Conservation (phyloP, 1,140 invertebrate genomes). For the Leptinotarsa defecta region DNA sequence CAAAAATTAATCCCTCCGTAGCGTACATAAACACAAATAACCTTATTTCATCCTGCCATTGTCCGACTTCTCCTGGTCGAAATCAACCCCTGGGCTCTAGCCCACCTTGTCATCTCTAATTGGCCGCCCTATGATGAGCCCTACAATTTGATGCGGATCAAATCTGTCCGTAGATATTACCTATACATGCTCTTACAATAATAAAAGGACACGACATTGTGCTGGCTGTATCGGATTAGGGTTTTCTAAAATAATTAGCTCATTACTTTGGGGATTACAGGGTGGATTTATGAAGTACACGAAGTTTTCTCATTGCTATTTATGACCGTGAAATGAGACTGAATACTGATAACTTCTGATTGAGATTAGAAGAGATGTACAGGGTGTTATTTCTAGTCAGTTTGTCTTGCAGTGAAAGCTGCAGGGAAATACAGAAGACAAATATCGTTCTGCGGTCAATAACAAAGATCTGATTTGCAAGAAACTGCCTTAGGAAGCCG, state of each 20-base stretch:
- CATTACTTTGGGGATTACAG: background rate
- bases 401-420: too few species aligned
- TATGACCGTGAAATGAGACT: too few species aligned
- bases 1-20: too few species aligned
- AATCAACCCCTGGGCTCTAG: slow-evolving; percentile 18
- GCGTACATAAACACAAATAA: background rate
- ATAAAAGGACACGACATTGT: slow-evolving; percentile 28
- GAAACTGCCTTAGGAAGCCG: too few species aligned
- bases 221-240: slow-evolving; percentile 30
- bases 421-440: too few species aligned
- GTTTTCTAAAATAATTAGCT: slow-evolving; percentile 21
- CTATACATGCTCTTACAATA: slow-evolving; percentile 29
- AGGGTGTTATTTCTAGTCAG: too few species aligned
- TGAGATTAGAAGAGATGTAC: too few species aligned
- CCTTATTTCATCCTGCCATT: background rate
- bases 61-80: slow-evolving; percentile 12
- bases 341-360: too few species aligned
- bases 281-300: background rate
- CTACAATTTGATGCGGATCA: slow-evolving; percentile 30
- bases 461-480: too few species aligned
- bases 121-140: slow-evolving; percentile 31
- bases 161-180: slow-evolving; percentile 30
- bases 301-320: too few species aligned
- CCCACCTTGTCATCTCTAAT: slow-evolving; percentile 29
- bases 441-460: too few species aligned